These are phyloP conservation scores for Rutpela maculata DNA, from an alignment of 2,888 invertebrate species.

Conservation along the genomic window DNA sequence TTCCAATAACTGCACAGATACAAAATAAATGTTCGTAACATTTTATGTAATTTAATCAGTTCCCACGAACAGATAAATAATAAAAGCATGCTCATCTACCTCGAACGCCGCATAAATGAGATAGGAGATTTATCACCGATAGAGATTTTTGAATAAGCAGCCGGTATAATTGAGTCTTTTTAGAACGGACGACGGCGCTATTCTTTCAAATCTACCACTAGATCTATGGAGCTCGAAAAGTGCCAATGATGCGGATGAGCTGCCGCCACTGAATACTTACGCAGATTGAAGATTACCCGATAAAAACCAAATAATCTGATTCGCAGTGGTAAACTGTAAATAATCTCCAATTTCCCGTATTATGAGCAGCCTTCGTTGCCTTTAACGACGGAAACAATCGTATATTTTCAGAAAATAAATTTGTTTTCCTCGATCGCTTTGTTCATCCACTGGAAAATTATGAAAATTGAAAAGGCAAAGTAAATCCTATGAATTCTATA, in stretches of 20 bases:
- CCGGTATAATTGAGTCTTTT: slow-evolving; percentile 52
- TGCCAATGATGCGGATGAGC: slow-evolving; percentile 52
- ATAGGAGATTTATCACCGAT: slow-evolving; percentile 12
- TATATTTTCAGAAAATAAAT: slow-evolving; percentile 59
- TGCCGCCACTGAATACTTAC: slow-evolving; percentile 66
- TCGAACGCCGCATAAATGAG: neutral
- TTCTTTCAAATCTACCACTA: slow-evolving; percentile 43
- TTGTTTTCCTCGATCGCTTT: slow-evolving; percentile 64
- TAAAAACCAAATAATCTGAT: slow-evolving; percentile 53
- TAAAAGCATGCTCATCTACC: too few species aligned
- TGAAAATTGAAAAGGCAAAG: slow-evolving; percentile 70
- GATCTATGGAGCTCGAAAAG: slow-evolving; percentile 45
- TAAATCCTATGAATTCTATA: neutral
- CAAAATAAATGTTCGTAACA: neutral
- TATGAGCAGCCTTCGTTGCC: slow-evolving; percentile 27
- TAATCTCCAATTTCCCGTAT: slow-evolving; percentile 45
- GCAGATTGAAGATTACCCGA: slow-evolving; percentile 60
- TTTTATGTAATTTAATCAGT: neutral
- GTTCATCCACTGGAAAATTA: slow-evolving; percentile 70
- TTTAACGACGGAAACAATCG: slow-evolving; percentile 37
- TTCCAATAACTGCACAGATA: too few species aligned
- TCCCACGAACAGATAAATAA: neutral
- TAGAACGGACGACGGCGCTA: slow-evolving; percentile 39
- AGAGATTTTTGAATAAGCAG: slow-evolving; percentile 50
- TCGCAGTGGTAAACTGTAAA: slow-evolving; percentile 43